Percentiles rank a stretch among this genome's conserved stretches.
Evolutionary conservation across 1,140 invertebrate species (phyloP).

Genomic region (Euura saliciscinereae): DNA sequence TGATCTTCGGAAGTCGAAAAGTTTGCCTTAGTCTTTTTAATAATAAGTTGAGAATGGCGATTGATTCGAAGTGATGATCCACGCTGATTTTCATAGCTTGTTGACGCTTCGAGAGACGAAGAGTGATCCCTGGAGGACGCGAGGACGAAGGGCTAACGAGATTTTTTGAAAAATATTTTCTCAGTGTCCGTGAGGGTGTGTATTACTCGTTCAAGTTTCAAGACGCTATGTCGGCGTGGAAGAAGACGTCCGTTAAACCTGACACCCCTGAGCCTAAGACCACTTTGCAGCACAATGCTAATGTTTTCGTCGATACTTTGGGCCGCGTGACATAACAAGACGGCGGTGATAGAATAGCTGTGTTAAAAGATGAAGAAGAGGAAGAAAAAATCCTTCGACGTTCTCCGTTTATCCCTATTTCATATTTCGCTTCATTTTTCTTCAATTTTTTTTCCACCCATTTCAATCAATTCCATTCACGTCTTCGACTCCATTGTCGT

Average conservation of each 20-base stretch:
- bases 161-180: background rate
- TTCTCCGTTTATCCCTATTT: too few species aligned
- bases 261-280: background rate
- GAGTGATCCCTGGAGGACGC: background rate
- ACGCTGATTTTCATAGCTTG: background rate
- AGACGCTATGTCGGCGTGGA: too few species aligned
- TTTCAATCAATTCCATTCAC: too few species aligned
- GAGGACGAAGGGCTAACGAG: background rate
- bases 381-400: too few species aligned
- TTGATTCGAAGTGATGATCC: background rate
- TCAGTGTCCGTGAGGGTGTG: background rate
- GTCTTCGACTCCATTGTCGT: too few species aligned
- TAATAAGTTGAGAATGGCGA: too few species aligned
- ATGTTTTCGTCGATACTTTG: background rate
- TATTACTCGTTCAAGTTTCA: background rate
- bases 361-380: too few species aligned
- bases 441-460: too few species aligned
- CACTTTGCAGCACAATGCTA: constrained; percentile 1
- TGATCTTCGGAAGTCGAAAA: too few species aligned
- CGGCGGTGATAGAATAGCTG: background rate
- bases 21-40: too few species aligned
- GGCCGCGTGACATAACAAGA: background rate
- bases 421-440: too few species aligned
- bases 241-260: background rate
- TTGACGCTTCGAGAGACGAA: background rate